Conservation (phyloP, 2,113 vertebrate species). For the Fregata magnificens region DNA sequence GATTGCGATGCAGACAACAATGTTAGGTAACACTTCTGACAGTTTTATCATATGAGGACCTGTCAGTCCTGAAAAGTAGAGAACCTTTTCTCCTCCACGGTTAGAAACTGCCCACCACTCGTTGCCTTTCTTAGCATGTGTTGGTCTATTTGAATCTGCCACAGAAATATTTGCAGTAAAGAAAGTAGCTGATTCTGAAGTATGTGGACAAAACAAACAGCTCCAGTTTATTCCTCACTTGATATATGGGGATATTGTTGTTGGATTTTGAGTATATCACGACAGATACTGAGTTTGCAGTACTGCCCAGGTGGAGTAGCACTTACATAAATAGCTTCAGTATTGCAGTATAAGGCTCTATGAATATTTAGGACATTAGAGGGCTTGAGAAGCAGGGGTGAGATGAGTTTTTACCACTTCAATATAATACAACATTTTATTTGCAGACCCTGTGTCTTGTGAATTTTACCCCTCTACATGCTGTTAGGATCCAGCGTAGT, state of each 20-base stretch:
- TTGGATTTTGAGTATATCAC: background rate
- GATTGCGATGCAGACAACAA: constrained; percentile 72
- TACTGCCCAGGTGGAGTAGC: background rate
- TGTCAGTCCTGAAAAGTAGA: constrained; percentile 31
- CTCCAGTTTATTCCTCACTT: background rate
- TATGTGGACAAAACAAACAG: background rate
- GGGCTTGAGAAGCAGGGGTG: background rate
- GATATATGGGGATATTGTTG: background rate
- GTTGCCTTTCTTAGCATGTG: background rate
- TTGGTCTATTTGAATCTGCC: background rate
- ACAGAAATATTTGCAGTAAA: background rate
- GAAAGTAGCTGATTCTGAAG: background rate
- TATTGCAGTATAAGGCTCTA: background rate
- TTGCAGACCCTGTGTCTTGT: background rate
- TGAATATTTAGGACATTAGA: background rate
- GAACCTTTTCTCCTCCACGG: background rate
- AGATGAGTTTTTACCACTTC: background rate
- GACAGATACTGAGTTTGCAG: background rate
- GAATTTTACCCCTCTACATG: background rate
- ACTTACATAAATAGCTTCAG: background rate
- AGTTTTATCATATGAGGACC: constrained; percentile 51
- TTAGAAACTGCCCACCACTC: background rate
- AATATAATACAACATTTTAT: background rate
- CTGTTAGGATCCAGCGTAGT: background rate
- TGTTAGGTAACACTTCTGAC: constrained; percentile 67